Base-by-base conservation (phyloP, 2,113 vertebrate species). In the Labrus mixtus region DNA sequence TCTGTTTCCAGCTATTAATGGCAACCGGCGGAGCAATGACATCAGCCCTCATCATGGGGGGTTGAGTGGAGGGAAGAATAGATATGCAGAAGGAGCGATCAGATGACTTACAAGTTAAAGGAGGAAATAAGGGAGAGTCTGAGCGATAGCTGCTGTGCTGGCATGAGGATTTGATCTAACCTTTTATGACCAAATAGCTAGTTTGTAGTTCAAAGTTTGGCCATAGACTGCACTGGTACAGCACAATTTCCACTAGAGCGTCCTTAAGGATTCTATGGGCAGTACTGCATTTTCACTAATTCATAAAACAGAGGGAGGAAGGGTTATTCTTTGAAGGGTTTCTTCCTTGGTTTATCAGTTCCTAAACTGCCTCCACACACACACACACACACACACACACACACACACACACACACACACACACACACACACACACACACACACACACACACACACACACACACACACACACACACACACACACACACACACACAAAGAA, bases 1-100 rank as follows among this genome's bases (percentile, higher is more conserved):
- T 88, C 90, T 89, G 83, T 92, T 93, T 91, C 84, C 87, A 89
- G 92, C 92, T 94, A 94, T 93, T 94, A 94, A 93, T 92, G 93
- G 93, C 87, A 94, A 93, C 86, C 73, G 80, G 83, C 54, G 43
- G 87, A 86, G 86, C 83, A 78, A 93, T 94, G 94, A 94, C 94
- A 94, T 95, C 94, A 94, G 80, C 68, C 68, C 87, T 92, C 83
- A 65, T 81, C 85, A 82, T 75, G 71, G 78, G 79, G 85, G 81
- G 39, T 41, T 41, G 39, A 72, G 73, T 36, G 67, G 29, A 60
- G 80, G 61, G 56, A 68, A 45, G 65, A 77, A n/a, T 48, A 54
- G 85, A 73, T 59, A 74, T 64, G 61, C 66, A 60, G 54, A 46
- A 61, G 50, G 70, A 67, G 64, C 13, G 63, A 79, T 85, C 74